Evolutionary conservation across 2,888 invertebrate species (phyloP).

Genomic region (Nomada flava): DNA sequence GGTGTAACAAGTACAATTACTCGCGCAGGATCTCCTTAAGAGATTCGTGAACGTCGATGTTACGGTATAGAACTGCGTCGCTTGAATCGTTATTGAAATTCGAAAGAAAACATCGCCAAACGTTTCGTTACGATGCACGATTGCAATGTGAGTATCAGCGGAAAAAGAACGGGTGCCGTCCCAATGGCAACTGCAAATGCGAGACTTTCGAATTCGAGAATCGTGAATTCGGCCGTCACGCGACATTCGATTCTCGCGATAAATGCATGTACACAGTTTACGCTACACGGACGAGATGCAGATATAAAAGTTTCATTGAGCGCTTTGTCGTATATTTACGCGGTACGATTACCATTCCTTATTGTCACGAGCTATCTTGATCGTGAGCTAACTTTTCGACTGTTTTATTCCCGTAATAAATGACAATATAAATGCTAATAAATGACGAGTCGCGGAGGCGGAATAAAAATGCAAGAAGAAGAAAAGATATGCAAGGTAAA

Average conservation of each 20-base stretch:
- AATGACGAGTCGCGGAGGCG: not conserved
- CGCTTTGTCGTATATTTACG: too few relatives aligned
- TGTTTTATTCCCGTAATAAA: not conserved
- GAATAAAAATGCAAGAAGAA: not conserved
- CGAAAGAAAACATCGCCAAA: not conserved
- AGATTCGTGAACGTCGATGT: slow-evolving; percentile 38
- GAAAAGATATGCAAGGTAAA: slow-evolving; percentile 7
- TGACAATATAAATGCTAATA: not conserved
- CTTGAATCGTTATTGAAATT: too few relatives aligned
- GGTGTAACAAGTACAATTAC: slow-evolving; percentile 47
- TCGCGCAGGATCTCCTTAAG: not conserved
- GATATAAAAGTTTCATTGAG: too few relatives aligned
- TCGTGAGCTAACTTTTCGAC: not conserved
- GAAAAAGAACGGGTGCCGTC: not conserved
- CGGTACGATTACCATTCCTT: not conserved
- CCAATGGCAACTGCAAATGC: too few relatives aligned
- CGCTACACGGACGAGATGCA: slow-evolving; percentile 2
- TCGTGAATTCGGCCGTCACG: not conserved
- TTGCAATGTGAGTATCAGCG: slow-evolving; percentile 1
- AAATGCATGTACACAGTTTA: slow-evolving; percentile 6
- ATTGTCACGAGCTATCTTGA: not conserved
- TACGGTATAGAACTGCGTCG: not conserved
- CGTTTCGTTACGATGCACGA: not conserved
- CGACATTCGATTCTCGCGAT: not conserved
- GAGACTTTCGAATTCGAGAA: too few relatives aligned